Evolutionary conservation across 2,888 invertebrate species (phyloP).

Genomic region (Punctoribates punctum): DNA sequence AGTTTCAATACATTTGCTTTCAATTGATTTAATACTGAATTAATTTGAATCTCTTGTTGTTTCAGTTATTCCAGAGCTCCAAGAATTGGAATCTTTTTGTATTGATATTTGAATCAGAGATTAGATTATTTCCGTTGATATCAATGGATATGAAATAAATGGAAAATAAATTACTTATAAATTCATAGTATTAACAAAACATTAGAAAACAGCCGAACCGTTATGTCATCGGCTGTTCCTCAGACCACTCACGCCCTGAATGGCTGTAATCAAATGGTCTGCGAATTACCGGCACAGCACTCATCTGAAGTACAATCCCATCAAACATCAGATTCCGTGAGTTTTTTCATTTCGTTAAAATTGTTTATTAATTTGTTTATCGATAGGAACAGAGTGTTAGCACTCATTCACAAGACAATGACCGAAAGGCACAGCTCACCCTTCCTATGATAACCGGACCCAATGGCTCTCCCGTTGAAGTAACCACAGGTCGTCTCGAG

Average conservation of each 20-base stretch:
- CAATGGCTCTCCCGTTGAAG: not conserved
- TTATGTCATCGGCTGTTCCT: not conserved
- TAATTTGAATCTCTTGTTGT: not conserved
- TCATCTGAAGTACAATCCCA: slow-evolving; percentile 8
- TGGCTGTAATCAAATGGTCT: not conserved
- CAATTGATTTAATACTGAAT: not conserved
- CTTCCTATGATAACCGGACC: slow-evolving; percentile 20
- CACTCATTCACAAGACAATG: slow-evolving; percentile 10
- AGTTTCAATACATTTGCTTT: not conserved
- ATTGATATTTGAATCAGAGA: too few relatives aligned
- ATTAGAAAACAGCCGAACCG: too few relatives aligned
- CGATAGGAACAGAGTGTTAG: slow-evolving; percentile 32
- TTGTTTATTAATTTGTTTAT: not conserved
- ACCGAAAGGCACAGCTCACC: not conserved
- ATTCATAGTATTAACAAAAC: too few relatives aligned
- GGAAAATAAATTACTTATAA: too few relatives aligned
- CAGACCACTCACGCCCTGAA: not conserved
- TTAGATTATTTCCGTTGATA: too few relatives aligned
- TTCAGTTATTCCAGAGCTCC: not conserved
- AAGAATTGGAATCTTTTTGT: too few relatives aligned
- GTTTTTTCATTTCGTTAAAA: not conserved
- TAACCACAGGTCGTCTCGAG: not conserved
- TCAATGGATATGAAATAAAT: too few relatives aligned
- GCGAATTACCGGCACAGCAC: not conserved
- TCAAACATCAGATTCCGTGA: slow-evolving; percentile 26